Evolutionary conservation across 2,797 vertebrate species (phyloP), one percentile per base, ranked within the genome.

Genomic region (Babyrousa celebensis): DNA sequence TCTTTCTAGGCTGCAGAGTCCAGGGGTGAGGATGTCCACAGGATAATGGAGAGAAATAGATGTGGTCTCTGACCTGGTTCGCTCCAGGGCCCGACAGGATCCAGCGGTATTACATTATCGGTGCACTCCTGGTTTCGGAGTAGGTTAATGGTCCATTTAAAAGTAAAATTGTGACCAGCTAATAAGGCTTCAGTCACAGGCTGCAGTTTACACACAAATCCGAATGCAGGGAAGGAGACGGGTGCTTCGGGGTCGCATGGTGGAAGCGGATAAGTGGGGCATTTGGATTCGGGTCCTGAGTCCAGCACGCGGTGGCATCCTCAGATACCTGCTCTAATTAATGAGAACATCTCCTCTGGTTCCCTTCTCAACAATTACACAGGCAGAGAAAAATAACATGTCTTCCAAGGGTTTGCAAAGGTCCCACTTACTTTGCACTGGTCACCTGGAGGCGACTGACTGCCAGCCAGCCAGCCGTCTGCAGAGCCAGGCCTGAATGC

Each of bases 311-410:
- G 91, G 95, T 95, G 97, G 95, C 95, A 95, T 97, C 97, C 96
- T 98, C 98, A 97, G 97, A 98, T 97, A 98, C 96, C 97, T 87
- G 77, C 95, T 97, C 97, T 98, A 98, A 98, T 98, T 98, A 98
- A 98, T 98, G 97, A 98, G 96, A 97, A 91, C 96, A 96, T 98
- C 96, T 97, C 98, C 96, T 96, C 97, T 96, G 97, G 98, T 96
- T 98, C 97, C 96, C 89, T 98, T 96, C 97, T 98, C 98, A 91
- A 98, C 97, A 97, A 97, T 98, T 98, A 98, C 79, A 27, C 92
- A 95, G 97, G 96, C 96, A 96, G 95, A 95, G 98, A 98, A 97
- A 98, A 98, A 98, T 32, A 96, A 90, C 93, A 25, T 84, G 95
- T 86, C 98, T 98, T 98, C 97, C 97, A 93, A 97, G 97, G 91